Base-by-base conservation (phyloP, 2,797 vertebrate species). In the Podarcis siculus region DNA sequence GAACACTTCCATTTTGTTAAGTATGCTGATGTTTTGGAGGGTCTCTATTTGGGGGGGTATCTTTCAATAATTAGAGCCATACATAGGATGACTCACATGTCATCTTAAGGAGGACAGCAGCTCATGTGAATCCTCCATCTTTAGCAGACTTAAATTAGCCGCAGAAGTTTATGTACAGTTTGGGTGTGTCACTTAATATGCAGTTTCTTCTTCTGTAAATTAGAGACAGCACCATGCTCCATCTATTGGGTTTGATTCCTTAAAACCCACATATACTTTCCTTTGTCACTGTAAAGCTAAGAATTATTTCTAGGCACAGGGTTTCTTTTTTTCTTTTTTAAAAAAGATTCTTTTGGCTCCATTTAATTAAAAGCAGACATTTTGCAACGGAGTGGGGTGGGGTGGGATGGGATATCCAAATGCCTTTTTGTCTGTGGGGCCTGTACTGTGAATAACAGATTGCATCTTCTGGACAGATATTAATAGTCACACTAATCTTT, bases 281-380 rank as follows among this genome's bases (percentile, higher is more conserved):
- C 32, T 32, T 82, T 86, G 37, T 81, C 92, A 85, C 80, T 8
- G 10, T 83, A 66, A 8, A 61, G 6, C 79, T 87, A 88, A 91
- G 85, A 30, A 25, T 30, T 78, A 19, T 5, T 83, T 81, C 83
- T 32, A 67, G 67, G 49, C 9, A 15, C 21, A 67, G 35, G 30
- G 42, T 37, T 77, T 69, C 0, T 76, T 23, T 37, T 4, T 76
- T 37, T 37, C 25, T 81, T 89, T 94, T 93, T 81, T 85, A 8
- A 81, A 92, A 32, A 83, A 84, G 90, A 75, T 83, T 89, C 77
- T 21, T 67, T 8, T 87, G 72, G n/a, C 92, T 39, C 9, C 4
- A 15, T 39, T 0, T 91, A 91, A 90, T 91, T 92, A 84, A 94
- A 94, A 79, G 15, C 64, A 92, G 84, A n/a, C 27, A 84, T 91